Evolutionary conservation across 2,888 invertebrate genomes (phyloP), one percentile per base, ranked within the genome.

Genomic region (Zygaena filipendulae): DNA sequence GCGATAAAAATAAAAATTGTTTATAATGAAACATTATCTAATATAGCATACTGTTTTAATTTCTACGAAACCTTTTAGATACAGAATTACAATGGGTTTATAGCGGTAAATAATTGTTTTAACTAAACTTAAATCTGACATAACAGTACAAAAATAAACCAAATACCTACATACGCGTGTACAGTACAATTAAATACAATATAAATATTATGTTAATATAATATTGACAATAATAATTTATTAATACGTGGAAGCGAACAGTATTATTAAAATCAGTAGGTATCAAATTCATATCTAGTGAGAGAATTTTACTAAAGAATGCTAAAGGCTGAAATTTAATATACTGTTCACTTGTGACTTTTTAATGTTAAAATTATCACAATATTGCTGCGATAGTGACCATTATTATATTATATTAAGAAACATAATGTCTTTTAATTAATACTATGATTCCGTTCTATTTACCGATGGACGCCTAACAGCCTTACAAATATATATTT

Each of bases 31-130:
- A n/a, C n/a, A n/a, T n/a, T n/a, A n/a, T n/a, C n/a, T 33, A 30
- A 31, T 67, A 70, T 72, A 79, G 79, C 79, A 77, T 79, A 79
- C 74, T 75, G 74, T 77, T 77, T 77, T 77, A 79, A 77, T 79
- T 75, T 77, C 77, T 77, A 79, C 74, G 56, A 74, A 69, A 74
- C 77, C 77, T 72, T 71, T 68, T n/a, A n/a, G 63, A 68, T 77
- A 75, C 72, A 74, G 70, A 71, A 68, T 62, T 68, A 74, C 64
- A 71, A 62, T 68, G 72, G 75, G 74, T 69, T 60, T 75, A 75
- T 72, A 62, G 67, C n/a, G n/a, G n/a, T n/a, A n/a, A n/a, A n/a
- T n/a, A n/a, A 62, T 60, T 68, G 68, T 70, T 69, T 71, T 68
- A 66, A 64, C 66, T 74, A 61, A 75, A 75, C 72, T 67, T 69